These are phyloP conservation scores for Gymnobelideus leadbeateri DNA, from an alignment of 2,113 vertebrate species.

Conservation along the genomic window DNA sequence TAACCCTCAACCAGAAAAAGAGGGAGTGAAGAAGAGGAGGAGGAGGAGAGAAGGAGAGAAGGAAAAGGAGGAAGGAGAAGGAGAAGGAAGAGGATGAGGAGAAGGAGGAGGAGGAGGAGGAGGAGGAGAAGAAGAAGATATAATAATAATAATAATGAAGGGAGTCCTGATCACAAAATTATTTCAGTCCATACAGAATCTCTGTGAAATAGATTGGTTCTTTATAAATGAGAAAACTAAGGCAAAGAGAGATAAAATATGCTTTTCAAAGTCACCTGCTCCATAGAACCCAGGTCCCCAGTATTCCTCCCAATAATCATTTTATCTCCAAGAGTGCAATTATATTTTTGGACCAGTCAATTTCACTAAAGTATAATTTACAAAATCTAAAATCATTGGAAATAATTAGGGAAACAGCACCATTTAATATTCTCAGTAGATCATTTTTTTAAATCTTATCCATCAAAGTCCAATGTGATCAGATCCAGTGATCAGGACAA, in stretches of 20 bases:
- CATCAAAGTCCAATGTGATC: not conserved
- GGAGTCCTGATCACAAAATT: not conserved
- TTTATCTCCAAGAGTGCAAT: constrained; percentile 11
- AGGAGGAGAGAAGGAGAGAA: no score
- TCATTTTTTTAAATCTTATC: constrained; percentile 5
- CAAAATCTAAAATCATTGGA: not conserved
- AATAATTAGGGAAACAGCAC: not conserved
- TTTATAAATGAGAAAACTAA: constrained; percentile 26
- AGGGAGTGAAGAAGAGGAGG: no score
- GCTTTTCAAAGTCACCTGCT: not conserved
- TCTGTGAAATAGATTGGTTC: constrained; percentile 14
- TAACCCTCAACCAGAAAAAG: not conserved
- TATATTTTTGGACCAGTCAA: not conserved
- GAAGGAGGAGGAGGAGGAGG: not conserved
- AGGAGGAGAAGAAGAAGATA: no score
- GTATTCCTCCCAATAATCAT: constrained; percentile 24
- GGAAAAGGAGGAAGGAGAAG: no score
- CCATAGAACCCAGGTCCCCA: not conserved
- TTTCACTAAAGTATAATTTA: not conserved
- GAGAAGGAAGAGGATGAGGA: not conserved
- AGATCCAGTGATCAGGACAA: not conserved
- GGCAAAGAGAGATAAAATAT: not conserved
- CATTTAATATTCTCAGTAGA: not conserved
- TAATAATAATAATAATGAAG: not conserved
- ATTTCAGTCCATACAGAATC: not conserved